Conservation (phyloP, 1,140 invertebrate genomes). For the Conus betulinus region DNA sequence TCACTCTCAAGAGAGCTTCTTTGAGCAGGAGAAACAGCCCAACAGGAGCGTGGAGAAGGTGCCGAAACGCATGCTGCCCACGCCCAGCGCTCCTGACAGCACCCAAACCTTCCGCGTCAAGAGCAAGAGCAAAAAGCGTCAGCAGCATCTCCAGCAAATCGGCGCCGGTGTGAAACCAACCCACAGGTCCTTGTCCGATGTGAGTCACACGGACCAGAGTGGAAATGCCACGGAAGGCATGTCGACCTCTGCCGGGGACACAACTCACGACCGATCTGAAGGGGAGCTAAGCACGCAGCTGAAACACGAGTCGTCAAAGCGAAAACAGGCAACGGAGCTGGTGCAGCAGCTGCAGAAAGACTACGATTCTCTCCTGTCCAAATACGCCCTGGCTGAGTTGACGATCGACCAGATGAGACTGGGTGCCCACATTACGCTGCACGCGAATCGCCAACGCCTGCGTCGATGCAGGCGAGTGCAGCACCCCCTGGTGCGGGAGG, state of each 20-base stretch:
- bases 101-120: slow-evolving; percentile 61
- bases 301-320: slow-evolving; percentile 65
- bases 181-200: slow-evolving; percentile 60
- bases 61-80: slow-evolving; percentile 60
- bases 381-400: slow-evolving; percentile 75
- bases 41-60: slow-evolving; percentile 19
- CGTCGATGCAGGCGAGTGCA: slow-evolving; percentile 51
- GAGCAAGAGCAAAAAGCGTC: slow-evolving; percentile 66
- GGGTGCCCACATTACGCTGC: slow-evolving; percentile 68
- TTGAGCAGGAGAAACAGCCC: slow-evolving; percentile 47
- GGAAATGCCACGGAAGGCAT: slow-evolving; percentile 41
- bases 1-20: slow-evolving; percentile 64
- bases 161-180: slow-evolving; percentile 66
- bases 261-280: slow-evolving; percentile 48
- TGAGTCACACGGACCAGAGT: slow-evolving; percentile 46
- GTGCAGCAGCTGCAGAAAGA: slow-evolving; percentile 73
- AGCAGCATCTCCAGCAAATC: slow-evolving; percentile 50
- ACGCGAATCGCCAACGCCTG: slow-evolving; percentile 68
- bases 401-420: slow-evolving; percentile 75
- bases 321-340: slow-evolving; percentile 70
- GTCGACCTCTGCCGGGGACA: not conserved
- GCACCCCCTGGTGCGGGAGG: slow-evolving; percentile 45
- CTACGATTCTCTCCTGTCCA: slow-evolving; percentile 72
- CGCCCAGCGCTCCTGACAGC: slow-evolving; percentile 49
- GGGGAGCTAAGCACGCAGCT: slow-evolving; percentile 64